These are phyloP conservation scores for Silurus meridionalis DNA, from an alignment of 2,113 vertebrate genomes.

Conservation along the genomic window DNA sequence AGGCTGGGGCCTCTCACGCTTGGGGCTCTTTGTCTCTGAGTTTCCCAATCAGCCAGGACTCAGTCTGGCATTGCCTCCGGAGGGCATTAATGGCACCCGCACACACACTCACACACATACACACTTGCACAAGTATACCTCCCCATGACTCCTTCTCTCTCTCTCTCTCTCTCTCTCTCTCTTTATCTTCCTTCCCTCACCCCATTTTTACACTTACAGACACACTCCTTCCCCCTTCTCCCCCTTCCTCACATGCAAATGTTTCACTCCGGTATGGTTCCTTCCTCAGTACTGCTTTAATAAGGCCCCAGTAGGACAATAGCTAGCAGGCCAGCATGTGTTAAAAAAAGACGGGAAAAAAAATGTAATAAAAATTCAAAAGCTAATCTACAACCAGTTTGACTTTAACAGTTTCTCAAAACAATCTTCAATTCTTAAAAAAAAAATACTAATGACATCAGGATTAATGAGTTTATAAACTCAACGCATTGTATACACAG, in stretches of 20 bases:
- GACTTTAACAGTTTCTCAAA: conserved; percentile 4
- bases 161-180: neutral
- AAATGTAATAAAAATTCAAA: neutral
- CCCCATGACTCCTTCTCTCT: conserved; percentile 8
- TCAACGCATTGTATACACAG: neutral
- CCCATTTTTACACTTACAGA: conserved; percentile 9
- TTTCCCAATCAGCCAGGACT: conserved; percentile 56
- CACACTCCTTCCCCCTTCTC: conserved; percentile 13
- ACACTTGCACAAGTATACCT: neutral
- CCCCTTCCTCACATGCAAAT: conserved; percentile 39
- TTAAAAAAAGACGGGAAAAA: neutral
- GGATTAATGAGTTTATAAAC: neutral
- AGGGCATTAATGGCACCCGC: conserved; percentile 52
- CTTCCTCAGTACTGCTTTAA: conserved; percentile 44
- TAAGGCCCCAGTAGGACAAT: conserved; percentile 48
- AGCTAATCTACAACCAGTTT: conserved; percentile 2
- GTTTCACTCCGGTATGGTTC: conserved; percentile 21
- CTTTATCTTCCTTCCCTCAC: neutral
- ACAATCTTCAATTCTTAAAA: neutral
- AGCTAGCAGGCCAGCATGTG: conserved; percentile 12
- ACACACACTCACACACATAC: conserved; percentile 14
- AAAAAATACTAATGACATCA: neutral
- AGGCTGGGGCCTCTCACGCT: conserved; percentile 54
- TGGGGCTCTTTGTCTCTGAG: conserved; percentile 56
- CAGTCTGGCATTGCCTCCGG: conserved; percentile 48